Base-by-base conservation (phyloP, 2,888 invertebrate genomes). In the Chloroclysta siterata region DNA sequence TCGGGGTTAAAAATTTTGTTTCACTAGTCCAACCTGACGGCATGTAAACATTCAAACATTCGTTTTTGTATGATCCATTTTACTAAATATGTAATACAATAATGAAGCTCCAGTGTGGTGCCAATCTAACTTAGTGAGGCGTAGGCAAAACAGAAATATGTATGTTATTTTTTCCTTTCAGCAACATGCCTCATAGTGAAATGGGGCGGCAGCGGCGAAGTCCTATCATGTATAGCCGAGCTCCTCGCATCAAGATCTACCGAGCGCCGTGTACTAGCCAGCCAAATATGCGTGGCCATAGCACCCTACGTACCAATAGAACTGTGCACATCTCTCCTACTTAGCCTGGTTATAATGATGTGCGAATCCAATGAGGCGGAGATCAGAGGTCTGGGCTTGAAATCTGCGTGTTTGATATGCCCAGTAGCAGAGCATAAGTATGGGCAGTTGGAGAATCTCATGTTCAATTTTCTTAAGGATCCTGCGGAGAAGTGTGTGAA, bases 121-220 rank as follows among this genome's bases (percentile, higher is more conserved):
- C 22, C 22, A 22, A 22, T 22, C 22, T 22, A 22, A n/a, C n/a
- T n/a, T n/a, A n/a, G n/a, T n/a, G n/a, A n/a, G n/a, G n/a, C n/a
- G n/a, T n/a, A n/a, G n/a, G n/a, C 6, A 29, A 42, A 42, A 42
- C 14, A 42, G 17, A 46, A 17, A 17, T 11, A 11, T 39, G 10
- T 22, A 48, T 28, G n/a, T n/a, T 8, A 29, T 5, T 87, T 96
- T 87, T 96, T 62, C 94, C 93, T 85, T 88, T 5, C 84, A 93
- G 93, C 92, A 14, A 84, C 90, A 36, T 88, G 90, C 53, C 81
- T 92, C 4, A 80, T 93, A 71, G 92, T 92, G 29, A 91, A 91
- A 78, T 93, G 92, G 92, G 92, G 92, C 0, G 91, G 90, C 8
- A 86, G 90, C 61, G 92, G 90, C 29, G 93, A 93, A 69, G 90